Conservation (phyloP, 1,140 invertebrate species). For the Drosophila nebulosa region DNA sequence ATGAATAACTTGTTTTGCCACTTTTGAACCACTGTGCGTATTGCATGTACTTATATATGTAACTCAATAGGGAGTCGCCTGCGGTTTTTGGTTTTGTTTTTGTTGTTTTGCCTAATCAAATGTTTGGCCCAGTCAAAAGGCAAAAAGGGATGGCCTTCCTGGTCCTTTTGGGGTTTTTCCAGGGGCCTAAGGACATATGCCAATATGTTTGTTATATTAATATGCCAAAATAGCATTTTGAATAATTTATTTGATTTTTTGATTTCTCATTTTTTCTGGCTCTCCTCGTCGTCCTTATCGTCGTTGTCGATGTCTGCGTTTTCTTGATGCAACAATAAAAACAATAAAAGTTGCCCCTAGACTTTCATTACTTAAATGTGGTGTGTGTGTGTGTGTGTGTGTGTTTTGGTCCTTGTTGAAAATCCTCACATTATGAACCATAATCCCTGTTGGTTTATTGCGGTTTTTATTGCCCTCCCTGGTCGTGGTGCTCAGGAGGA, state of each 20-base stretch:
- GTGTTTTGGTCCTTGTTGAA: slow-evolving; percentile 36
- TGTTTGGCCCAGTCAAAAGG: slow-evolving; percentile 24
- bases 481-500: neutral
- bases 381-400: slow-evolving; percentile 32
- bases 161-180: slow-evolving; percentile 24
- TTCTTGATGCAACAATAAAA: slow-evolving; percentile 57
- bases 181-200: slow-evolving; percentile 22
- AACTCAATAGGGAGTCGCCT: slow-evolving; percentile 37
- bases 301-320: neutral
- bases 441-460: slow-evolving; percentile 77
- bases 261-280: slow-evolving; percentile 62
- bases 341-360: slow-evolving; percentile 58
- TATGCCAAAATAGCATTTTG: slow-evolving; percentile 55
- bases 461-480: slow-evolving; percentile 66
- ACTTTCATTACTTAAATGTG: neutral
- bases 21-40: slow-evolving; percentile 14
- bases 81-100: slow-evolving; percentile 48
- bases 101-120: slow-evolving; percentile 65
- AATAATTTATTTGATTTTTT: slow-evolving; percentile 79
- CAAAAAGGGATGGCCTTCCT: slow-evolving; percentile 8
- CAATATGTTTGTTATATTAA: slow-evolving; percentile 62
- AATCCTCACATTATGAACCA: slow-evolving; percentile 68
- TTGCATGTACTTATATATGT: neutral
- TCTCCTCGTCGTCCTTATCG: neutral
- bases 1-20: neutral